Evolutionary conservation across 2,113 vertebrate species (phyloP).

Genomic region (Manacus vitellinus): DNA sequence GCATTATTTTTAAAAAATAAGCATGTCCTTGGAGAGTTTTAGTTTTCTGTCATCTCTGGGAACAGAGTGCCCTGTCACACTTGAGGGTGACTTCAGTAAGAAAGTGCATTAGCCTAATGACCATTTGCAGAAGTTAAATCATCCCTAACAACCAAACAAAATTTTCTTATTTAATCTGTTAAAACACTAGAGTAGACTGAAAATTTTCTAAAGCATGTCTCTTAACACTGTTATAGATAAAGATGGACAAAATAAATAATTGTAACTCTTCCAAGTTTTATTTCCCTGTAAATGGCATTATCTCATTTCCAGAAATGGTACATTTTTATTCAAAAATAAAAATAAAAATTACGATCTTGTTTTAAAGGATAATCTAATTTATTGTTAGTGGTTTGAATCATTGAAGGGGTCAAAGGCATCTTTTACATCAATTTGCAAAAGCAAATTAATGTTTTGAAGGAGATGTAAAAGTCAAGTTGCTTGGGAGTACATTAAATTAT

Average conservation of each 20-base stretch:
- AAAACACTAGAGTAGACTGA: background rate
- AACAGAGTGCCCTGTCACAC: background rate
- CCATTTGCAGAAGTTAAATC: background rate
- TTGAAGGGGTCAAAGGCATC: conserved; percentile 70
- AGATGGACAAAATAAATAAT: background rate
- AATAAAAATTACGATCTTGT: conserved; percentile 38
- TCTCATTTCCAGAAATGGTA: background rate
- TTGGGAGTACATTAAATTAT: conserved; percentile 77
- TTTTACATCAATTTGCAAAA: conserved; percentile 74
- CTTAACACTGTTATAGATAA: background rate
- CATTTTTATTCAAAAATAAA: conserved; percentile 38
- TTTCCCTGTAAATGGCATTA: background rate
- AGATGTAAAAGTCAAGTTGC: conserved; percentile 77
- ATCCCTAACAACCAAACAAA: background rate
- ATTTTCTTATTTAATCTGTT: conserved; percentile 8
- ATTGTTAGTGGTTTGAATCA: conserved; percentile 71
- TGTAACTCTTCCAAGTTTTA: background rate
- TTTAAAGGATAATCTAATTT: conserved; percentile 74
- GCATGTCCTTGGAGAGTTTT: rapidly evolving
- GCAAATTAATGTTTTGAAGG: conserved; percentile 77
- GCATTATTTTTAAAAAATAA: background rate
- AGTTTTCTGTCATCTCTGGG: background rate
- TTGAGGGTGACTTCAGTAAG: background rate
- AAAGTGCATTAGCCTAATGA: background rate
- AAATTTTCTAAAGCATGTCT: background rate